phyloP scores from a whole-genome alignment of 2,888 invertebrate species.

The Sarcophaga rosellei region DNA sequence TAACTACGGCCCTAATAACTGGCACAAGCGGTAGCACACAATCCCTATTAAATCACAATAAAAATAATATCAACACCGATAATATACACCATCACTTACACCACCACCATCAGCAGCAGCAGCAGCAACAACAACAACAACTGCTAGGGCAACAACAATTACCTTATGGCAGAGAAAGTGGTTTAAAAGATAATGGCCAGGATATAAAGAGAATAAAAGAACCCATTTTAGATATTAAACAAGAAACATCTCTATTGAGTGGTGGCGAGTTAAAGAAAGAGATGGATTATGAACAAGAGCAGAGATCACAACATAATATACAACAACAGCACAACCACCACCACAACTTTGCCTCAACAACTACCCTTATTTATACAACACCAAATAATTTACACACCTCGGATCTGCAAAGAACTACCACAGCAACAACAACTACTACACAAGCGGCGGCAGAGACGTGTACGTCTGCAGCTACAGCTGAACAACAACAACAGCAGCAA shows the following conservation, averaged over 20 bases:
- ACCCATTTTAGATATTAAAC: conserved; percentile 32
- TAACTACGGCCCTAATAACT: conserved; percentile 29
- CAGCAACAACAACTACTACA: conserved; percentile 38
- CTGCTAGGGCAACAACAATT: background rate
- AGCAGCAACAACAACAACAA: conserved; percentile 37
- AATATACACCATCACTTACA: conserved; percentile 20
- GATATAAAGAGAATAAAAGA: conserved; percentile 37
- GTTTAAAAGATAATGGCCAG: background rate
- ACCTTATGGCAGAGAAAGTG: background rate
- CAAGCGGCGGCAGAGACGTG: conserved; percentile 49
- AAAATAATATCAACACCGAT: background rate
- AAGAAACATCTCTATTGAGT: conserved; percentile 29
- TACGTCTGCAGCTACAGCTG: conserved; percentile 65
- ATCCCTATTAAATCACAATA: conserved; percentile 27
- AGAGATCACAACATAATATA: conserved; percentile 51
- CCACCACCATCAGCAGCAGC: conserved; percentile 43
- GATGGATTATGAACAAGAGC: conserved; percentile 52
- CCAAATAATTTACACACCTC: conserved; percentile 29
- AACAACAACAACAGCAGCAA: conserved; percentile 22
- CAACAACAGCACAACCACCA: conserved; percentile 38
- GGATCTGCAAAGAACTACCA: conserved; percentile 49
- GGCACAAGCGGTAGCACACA: conserved; percentile 1
- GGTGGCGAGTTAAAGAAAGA: conserved; percentile 49
- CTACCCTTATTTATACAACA: conserved; percentile 29
- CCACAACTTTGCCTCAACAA: conserved; percentile 31